These are phyloP conservation scores for Coleophora flavipennella DNA, from an alignment of 2,888 invertebrate species.

Conservation along the genomic window DNA sequence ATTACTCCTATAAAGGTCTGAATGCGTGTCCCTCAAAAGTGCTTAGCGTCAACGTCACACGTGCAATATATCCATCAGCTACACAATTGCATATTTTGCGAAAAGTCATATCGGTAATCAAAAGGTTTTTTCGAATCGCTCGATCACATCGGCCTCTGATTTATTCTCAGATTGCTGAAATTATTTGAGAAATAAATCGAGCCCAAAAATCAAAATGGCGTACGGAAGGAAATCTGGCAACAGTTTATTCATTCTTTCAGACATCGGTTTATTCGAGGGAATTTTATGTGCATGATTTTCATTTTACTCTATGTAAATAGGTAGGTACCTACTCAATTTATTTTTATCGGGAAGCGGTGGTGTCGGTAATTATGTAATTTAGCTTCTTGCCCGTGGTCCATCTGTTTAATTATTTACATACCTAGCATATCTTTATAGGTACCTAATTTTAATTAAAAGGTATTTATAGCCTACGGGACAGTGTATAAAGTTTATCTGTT, in stretches of 20 bases:
- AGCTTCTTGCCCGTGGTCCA: too few species aligned
- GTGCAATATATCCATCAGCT: constrained; percentile 43
- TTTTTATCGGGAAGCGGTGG: background rate
- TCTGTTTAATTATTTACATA: too few species aligned
- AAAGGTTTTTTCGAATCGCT: constrained; percentile 11
- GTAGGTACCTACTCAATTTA: constrained; percentile 2
- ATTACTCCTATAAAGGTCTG: constrained; percentile 33
- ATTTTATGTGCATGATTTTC: constrained; percentile 4
- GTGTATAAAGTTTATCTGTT: too few species aligned
- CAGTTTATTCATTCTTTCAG: constrained; percentile 2
- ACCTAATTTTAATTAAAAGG: too few species aligned
- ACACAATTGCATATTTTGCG: constrained; percentile 25
- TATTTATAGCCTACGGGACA: too few species aligned
- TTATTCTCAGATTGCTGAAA: background rate
- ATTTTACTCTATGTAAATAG: background rate
- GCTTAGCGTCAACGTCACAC: constrained; percentile 47
- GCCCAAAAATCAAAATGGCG: constrained; percentile 39
- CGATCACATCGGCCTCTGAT: too few species aligned
- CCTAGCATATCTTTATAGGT: too few species aligned
- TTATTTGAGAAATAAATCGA: background rate
- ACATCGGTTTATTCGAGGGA: constrained; percentile 10
- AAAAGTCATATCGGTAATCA: constrained; percentile 4
- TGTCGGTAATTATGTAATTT: too few species aligned
- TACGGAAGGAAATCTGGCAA: constrained; percentile 16
- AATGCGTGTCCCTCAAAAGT: constrained; percentile 62